Evolutionary conservation across 2,113 vertebrate species (phyloP), one percentile per base, ranked within the genome.

Genomic region (Empidonax alnorum): DNA sequence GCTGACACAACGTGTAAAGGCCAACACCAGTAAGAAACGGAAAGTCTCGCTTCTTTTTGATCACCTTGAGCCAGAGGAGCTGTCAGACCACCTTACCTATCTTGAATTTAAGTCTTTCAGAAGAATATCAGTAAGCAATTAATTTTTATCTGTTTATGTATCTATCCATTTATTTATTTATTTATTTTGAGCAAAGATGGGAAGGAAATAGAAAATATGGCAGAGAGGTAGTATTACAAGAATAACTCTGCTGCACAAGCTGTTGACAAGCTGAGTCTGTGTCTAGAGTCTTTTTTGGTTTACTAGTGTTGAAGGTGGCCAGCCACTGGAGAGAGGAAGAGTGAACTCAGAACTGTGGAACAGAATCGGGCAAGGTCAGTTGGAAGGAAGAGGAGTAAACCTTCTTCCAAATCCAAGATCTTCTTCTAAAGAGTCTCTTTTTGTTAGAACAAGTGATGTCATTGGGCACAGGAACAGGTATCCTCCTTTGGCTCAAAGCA

Each of bases 1-100:
- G 95, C 98, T 99, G 87, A 99, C 99, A 75, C 99, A 99, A 90
- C 98, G 98, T 96, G 99, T 99, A 69, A 99, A 99, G 96, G 97
- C 98, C 15, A 99, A 99, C 96, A 98, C 97, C 97, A 99, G 98
- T 93, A 99, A 99, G 98, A 99, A 99, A 97, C 98, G 99, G 95
- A 99, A 99, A 96, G 99, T 99, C 11, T 99, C 99, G 1, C 98
- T 99, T 68, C 98, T 99, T 52, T 99, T 99, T 88, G 99, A 99
- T 95, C 99, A 99, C 69, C 98, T 99, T 96, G 99, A 99, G 94
- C 99, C 99, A 27, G 98, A 98, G 41, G 99, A 99, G 93, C 94
- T 99, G 61, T 99, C 99, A 1, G 99, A 99, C 46, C 99, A 99
- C 83, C 99, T 99, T 71, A 99, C 99, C 66, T 99, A 98, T 96